phyloP scores from a whole-genome alignment of 2,113 vertebrate species.

The Corydoras maculifer region DNA sequence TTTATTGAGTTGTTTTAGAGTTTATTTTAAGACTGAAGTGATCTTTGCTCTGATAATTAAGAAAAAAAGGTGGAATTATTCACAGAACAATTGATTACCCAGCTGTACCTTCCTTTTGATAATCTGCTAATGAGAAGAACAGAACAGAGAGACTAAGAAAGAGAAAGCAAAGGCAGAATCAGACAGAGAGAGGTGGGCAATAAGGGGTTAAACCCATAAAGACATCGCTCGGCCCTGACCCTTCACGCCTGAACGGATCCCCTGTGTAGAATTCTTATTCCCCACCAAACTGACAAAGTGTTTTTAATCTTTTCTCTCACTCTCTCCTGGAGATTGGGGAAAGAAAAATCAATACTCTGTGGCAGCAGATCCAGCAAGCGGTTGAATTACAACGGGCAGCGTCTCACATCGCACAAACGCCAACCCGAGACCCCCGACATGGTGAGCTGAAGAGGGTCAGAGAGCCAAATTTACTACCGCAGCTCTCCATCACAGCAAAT shows the following conservation, averaged over 20 bases:
- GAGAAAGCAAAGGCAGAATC: conserved; percentile 11
- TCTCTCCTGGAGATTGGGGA: conserved; percentile 97
- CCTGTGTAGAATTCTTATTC: conserved; percentile 95
- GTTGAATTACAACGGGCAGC: conserved; percentile 72
- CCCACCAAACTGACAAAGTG: conserved; percentile 99
- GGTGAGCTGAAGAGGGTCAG: conserved; percentile 59
- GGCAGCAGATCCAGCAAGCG: conserved; percentile 79
- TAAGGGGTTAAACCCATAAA: conserved; percentile 74
- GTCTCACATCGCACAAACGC: conserved; percentile 54
- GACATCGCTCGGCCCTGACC: conserved; percentile 68
- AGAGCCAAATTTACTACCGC: conserved; percentile 71
- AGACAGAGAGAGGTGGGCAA: conserved; percentile 29
- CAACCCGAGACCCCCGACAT: conserved; percentile 64
- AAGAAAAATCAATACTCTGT: conserved; percentile 96
- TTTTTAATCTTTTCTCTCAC: conserved; percentile 99
- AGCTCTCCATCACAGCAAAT: conserved; percentile 60
- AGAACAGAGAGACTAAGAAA: conserved; percentile 5
- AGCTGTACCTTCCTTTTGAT: conserved; percentile 21
- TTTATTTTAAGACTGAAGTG: conserved; percentile 10
- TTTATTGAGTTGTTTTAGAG: background rate
- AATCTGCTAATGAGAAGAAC: conserved; percentile 31
- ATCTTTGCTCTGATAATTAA: conserved; percentile 30
- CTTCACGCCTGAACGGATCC: conserved; percentile 70
- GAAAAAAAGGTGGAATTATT: too few species aligned
- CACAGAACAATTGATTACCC: too few species aligned